Evolutionary conservation across 2,888 invertebrate species (phyloP).

Genomic region (Drepana falcataria): DNA sequence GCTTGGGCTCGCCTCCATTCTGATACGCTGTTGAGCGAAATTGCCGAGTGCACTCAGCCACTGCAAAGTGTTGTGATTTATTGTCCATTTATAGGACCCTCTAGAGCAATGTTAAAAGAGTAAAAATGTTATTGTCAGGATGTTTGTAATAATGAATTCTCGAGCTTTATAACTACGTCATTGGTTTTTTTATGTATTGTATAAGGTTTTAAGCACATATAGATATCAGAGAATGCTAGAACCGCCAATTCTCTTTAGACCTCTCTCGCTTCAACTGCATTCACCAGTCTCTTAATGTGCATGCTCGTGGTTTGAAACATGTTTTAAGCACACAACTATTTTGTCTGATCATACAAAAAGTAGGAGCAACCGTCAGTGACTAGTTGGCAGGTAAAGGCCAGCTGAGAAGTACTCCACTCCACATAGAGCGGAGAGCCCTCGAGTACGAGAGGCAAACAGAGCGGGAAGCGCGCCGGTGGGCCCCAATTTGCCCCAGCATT

Average conservation of each 20-base stretch:
- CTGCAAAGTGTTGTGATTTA: constrained; percentile 70
- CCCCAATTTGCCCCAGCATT: constrained; percentile 69
- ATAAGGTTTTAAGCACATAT: no score
- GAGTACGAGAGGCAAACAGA: constrained; percentile 38
- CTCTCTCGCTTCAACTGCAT: no score
- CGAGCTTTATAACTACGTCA: constrained; percentile 18
- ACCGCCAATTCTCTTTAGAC: no score
- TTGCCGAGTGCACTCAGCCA: constrained; percentile 60
- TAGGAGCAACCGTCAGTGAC: not conserved
- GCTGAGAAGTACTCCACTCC: constrained; percentile 32
- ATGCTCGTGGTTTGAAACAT: not conserved
- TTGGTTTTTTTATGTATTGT: no score
- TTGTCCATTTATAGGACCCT: constrained; percentile 66
- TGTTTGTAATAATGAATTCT: constrained; percentile 26
- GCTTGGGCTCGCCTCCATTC: constrained; percentile 33
- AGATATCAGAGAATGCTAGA: no score
- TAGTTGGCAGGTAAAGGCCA: constrained; percentile 54
- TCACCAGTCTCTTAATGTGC: no score
- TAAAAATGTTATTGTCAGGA: constrained; percentile 32
- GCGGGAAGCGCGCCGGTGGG: constrained; percentile 66
- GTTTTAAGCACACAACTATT: not conserved
- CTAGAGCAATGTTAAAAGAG: constrained; percentile 40
- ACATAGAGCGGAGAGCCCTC: constrained; percentile 58
- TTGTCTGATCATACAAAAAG: constrained; percentile 1
- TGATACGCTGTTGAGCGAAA: constrained; percentile 45